Evolutionary conservation across 2,797 vertebrate species (phyloP).

Genomic region (Okamejei kenojei): DNA sequence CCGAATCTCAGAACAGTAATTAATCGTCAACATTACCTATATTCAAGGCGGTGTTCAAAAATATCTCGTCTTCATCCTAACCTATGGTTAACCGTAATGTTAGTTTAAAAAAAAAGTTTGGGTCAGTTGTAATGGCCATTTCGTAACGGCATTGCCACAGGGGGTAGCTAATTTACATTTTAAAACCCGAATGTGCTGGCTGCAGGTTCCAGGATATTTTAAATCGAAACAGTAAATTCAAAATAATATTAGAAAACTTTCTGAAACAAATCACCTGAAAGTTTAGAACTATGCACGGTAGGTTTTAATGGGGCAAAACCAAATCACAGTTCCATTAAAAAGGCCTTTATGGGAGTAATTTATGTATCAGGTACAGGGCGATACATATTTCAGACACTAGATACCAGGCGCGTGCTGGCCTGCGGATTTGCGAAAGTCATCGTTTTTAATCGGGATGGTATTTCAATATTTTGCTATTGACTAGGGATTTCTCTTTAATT

Average conservation of each 20-base stretch:
- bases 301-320: neutral
- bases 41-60: neutral
- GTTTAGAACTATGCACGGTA: neutral
- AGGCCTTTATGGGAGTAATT: neutral
- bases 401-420: neutral
- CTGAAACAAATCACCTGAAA: neutral
- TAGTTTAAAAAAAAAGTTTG: neutral
- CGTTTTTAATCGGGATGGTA: neutral
- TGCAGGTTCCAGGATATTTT: neutral
- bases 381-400: neutral
- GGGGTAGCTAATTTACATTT: slow-evolving; percentile 29
- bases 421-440: neutral
- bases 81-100: neutral
- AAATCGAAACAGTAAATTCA: neutral
- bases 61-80: slow-evolving; percentile 6
- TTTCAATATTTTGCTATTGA: neutral
- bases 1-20: slow-evolving; percentile 2
- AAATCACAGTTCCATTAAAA: neutral
- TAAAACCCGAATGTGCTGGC: slow-evolving; percentile 3
- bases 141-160: slow-evolving; percentile 16
- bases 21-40: neutral
- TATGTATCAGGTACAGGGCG: neutral
- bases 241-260: neutral
- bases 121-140: slow-evolving; percentile 24
- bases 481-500: neutral